These are phyloP conservation scores for Catagonus wagneri DNA, from an alignment of 2,113 vertebrate genomes.

Conservation along the genomic window DNA sequence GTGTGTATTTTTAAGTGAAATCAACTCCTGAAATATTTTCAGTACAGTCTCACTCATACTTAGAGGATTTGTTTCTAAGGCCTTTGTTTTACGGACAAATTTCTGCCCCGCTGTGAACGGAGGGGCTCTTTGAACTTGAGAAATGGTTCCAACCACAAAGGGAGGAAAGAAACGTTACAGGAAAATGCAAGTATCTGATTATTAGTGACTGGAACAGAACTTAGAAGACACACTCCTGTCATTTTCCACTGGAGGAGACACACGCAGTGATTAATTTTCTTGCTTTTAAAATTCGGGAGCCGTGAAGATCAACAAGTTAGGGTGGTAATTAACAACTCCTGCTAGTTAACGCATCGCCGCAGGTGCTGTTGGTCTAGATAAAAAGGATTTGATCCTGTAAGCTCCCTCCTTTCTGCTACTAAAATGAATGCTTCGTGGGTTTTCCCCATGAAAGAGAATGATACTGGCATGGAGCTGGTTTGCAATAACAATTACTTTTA, in stretches of 20 bases:
- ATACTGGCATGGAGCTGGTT: constrained; percentile 53
- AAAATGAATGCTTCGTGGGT: constrained; percentile 68
- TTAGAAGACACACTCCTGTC: background rate
- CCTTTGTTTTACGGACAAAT: constrained; percentile 63
- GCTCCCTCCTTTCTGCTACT: constrained; percentile 52
- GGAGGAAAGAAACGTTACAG: background rate
- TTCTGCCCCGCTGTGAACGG: background rate
- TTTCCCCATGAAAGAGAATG: constrained; percentile 76
- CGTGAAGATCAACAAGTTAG: constrained; percentile 65
- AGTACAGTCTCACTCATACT: background rate
- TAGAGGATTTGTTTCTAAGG: constrained; percentile 7
- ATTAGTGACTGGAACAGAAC: background rate
- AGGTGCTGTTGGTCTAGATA: constrained; percentile 60
- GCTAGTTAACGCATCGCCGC: constrained; percentile 26
- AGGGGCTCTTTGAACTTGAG: constrained; percentile 58
- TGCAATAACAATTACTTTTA: constrained; percentile 83
- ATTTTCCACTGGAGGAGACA: constrained; percentile 20
- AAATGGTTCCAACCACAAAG: constrained; percentile 38
- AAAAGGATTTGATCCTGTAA: constrained; percentile 62
- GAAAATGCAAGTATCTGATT: constrained; percentile 38
- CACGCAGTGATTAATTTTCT: constrained; percentile 53
- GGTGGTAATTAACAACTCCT: constrained; percentile 68
- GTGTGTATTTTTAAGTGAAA: background rate
- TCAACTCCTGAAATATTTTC: constrained; percentile 5
- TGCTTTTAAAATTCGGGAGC: constrained; percentile 47